These are phyloP conservation scores for Lepilemur ruficaudatus DNA, from an alignment of 2,797 vertebrate species.

Conservation along the genomic window DNA sequence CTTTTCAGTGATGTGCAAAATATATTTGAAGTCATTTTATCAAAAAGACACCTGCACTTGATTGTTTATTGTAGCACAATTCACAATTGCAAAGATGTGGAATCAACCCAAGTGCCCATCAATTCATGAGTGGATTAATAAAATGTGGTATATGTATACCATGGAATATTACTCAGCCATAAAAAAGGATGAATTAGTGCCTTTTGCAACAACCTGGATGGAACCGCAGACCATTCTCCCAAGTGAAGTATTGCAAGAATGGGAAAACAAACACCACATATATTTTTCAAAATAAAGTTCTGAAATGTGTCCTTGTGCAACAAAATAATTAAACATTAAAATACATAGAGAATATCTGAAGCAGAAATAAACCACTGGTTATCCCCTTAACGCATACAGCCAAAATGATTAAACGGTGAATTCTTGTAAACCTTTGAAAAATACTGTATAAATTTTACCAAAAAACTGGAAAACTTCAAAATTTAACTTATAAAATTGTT, in stretches of 20 bases:
- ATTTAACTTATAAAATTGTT: background rate
- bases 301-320: background rate
- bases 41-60: too few species aligned
- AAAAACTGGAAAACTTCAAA: background rate
- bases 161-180: too few species aligned
- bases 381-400: background rate
- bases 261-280: too few species aligned
- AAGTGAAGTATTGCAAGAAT: too few species aligned
- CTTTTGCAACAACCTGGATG: too few species aligned
- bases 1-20: background rate
- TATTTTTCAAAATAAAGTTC: background rate
- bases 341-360: background rate
- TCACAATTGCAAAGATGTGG: too few species aligned
- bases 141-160: too few species aligned
- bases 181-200: too few species aligned
- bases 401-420: background rate
- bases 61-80: too few species aligned
- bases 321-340: background rate
- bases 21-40: background rate
- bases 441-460: background rate
- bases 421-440: background rate
- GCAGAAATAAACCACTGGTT: background rate
- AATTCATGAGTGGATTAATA: too few species aligned
- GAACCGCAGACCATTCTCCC: too few species aligned
- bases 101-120: too few species aligned